phyloP scores from a whole-genome alignment of 2,113 vertebrate genomes.

The Benthochromis sp. region DNA sequence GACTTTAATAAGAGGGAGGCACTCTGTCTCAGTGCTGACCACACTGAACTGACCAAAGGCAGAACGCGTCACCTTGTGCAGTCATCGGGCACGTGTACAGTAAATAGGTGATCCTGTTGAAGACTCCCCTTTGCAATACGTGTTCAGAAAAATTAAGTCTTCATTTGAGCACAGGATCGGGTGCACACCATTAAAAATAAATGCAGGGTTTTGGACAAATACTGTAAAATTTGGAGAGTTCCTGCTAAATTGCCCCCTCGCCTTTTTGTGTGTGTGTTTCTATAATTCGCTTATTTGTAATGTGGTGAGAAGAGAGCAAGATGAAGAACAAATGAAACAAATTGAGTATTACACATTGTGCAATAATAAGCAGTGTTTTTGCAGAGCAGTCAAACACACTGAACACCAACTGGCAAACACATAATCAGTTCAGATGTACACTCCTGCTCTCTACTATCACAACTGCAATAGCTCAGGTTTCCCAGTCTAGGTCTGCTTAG shows the following conservation, averaged over 20 bases:
- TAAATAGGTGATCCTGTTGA: neutral
- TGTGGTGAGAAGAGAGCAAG: neutral
- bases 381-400: neutral
- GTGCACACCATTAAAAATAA: neutral
- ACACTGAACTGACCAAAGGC: neutral
- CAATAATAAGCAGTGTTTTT: neutral
- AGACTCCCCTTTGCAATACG: neutral
- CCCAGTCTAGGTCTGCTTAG: neutral
- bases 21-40: slow-evolving; percentile 19
- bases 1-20: slow-evolving; percentile 43
- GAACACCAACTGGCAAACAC: neutral
- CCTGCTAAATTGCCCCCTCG: neutral
- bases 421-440: neutral
- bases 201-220: neutral
- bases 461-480: slow-evolving; percentile 16
- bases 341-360: neutral
- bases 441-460: neutral
- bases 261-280: neutral
- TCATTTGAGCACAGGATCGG: neutral
- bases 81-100: slow-evolving; percentile 2
- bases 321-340: neutral
- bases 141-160: neutral
- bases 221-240: neutral
- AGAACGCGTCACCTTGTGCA: slow-evolving; percentile 8
- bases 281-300: neutral